These are phyloP conservation scores for Mamestra brassicae DNA, from an alignment of 2,888 invertebrate species.

Conservation along the genomic window DNA sequence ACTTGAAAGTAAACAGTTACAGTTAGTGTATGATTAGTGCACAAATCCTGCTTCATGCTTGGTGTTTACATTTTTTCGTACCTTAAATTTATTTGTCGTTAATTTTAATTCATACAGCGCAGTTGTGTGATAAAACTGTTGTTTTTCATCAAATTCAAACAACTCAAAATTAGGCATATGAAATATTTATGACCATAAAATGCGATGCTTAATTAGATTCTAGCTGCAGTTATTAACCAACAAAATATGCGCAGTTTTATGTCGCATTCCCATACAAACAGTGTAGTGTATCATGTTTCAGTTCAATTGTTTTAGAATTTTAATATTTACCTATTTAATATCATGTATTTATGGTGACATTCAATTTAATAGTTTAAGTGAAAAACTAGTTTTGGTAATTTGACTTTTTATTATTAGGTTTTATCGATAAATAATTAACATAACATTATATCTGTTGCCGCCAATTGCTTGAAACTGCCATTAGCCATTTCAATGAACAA, in stretches of 20 bases:
- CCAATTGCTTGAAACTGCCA: no score
- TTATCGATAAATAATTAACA: no score
- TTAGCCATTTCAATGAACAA: no score
- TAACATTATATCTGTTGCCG: no score
- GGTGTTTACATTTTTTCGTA: no score
- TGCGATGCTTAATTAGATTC: slow-evolving; percentile 11
- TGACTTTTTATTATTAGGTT: neutral
- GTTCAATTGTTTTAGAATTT: slow-evolving; percentile 4
- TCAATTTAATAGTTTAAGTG: slow-evolving; percentile 62
- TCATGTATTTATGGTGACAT: slow-evolving; percentile 24
- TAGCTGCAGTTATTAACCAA: neutral
- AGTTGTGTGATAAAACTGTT: neutral
- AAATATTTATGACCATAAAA: slow-evolving; percentile 44
- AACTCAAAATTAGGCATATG: slow-evolving; percentile 5
- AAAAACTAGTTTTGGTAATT: slow-evolving; percentile 70
- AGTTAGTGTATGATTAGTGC: no score
- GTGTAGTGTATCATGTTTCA: slow-evolving; percentile 24
- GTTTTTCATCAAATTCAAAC: neutral
- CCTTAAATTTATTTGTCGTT: no score
- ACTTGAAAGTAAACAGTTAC: no score
- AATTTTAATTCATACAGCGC: neutral
- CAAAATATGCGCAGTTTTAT: slow-evolving; percentile 11
- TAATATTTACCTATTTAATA: slow-evolving; percentile 15
- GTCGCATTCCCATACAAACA: slow-evolving; percentile 16
- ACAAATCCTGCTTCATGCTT: no score